These are phyloP conservation scores for Aurelia sp. DNA, from an alignment of 30 jellyfish, hydroid and myxozoan genomes.

Conservation along the genomic window DNA sequence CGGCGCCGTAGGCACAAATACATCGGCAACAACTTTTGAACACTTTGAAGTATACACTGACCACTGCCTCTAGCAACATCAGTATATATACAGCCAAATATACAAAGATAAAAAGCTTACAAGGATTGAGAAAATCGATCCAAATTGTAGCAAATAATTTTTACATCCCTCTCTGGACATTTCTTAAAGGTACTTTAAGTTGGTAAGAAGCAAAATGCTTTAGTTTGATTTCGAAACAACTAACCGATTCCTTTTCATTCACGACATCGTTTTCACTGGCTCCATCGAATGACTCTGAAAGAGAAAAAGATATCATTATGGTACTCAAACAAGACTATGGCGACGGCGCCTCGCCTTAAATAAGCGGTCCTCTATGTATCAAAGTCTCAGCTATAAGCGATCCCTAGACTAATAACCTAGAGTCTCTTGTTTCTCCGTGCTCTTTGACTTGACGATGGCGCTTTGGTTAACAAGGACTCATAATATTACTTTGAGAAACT, in stretches of 20 bases:
- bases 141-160: conserved; percentile 57
- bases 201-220: not conserved
- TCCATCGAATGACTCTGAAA: conserved; percentile 42
- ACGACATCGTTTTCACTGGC: conserved; percentile 24
- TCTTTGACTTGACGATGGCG: too few relatives aligned
- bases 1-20: not conserved
- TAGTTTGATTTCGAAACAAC: not conserved
- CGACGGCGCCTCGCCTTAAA: too few relatives aligned
- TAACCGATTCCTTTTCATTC: not conserved
- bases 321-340: too few relatives aligned
- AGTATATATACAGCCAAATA: conserved; percentile 20
- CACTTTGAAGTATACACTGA: not conserved
- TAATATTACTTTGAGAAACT: too few relatives aligned
- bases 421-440: too few relatives aligned
- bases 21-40: too few relatives aligned
- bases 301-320: not conserved
- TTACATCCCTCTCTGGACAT: conserved; percentile 34
- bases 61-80: conserved; percentile 5
- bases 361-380: too few relatives aligned
- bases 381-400: too few relatives aligned
- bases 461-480: too few relatives aligned
- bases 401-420: too few relatives aligned
- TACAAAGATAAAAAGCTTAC: conserved; percentile 72
- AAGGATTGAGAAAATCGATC: conserved; percentile 50
- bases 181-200: not conserved